These are phyloP conservation scores for Montipora cactus DNA, from an alignment of 64 coral and sea anemone species.

Conservation along the genomic window DNA sequence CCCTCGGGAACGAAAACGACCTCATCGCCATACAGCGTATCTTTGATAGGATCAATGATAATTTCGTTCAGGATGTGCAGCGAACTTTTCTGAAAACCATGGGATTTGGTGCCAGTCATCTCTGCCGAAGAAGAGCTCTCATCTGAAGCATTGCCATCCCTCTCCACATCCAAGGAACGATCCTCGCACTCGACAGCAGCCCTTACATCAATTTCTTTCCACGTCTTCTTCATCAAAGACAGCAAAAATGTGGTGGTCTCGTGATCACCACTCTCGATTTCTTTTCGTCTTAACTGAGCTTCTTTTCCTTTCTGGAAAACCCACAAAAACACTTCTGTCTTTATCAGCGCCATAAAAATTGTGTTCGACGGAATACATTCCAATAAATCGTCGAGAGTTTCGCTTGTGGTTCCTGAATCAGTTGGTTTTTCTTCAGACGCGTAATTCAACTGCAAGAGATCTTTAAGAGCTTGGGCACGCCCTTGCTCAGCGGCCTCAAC, in stretches of 20 bases:
- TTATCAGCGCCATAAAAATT: background rate
- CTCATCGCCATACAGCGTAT: background rate
- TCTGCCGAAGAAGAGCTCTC: background rate
- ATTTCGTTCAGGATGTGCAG: background rate
- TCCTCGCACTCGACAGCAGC: background rate
- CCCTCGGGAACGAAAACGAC: slow-evolving; percentile 11
- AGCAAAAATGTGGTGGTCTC: background rate
- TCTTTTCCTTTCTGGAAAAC: background rate
- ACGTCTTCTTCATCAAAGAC: background rate
- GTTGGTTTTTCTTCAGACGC: background rate
- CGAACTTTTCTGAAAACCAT: background rate
- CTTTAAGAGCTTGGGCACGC: slow-evolving; percentile 2
- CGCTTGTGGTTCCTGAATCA: background rate
- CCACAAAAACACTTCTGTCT: background rate
- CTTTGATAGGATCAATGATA: background rate
- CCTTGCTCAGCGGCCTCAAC: background rate
- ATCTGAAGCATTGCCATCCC: background rate
- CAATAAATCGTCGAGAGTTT: background rate
- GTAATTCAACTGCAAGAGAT: slow-evolving; percentile 16
- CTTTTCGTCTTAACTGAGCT: background rate
- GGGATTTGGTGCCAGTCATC: background rate
- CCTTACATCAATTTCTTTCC: background rate
- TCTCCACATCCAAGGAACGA: background rate
- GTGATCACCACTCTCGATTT: background rate
- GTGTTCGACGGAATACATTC: background rate